These are phyloP conservation scores for Mastigias papua DNA, from an alignment of 30 jellyfish, hydroid and myxozoan genomes.

Conservation along the genomic window DNA sequence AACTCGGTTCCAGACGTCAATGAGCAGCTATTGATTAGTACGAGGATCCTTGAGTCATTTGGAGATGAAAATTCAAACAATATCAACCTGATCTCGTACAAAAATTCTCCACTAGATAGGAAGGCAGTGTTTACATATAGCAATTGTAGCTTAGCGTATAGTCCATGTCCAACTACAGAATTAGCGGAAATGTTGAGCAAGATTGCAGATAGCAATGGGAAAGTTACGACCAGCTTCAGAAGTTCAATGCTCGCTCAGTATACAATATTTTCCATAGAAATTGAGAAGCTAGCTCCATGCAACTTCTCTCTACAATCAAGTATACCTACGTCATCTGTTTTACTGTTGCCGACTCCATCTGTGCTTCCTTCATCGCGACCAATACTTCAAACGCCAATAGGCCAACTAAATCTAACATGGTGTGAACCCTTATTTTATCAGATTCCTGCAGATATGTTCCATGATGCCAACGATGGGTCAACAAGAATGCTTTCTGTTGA, in stretches of 20 bases:
- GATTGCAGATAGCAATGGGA: slow-evolving; percentile 24
- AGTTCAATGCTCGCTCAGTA: slow-evolving; percentile 76
- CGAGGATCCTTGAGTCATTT: slow-evolving; percentile 72
- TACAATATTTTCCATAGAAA: slow-evolving; percentile 1
- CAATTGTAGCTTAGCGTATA: slow-evolving; percentile 80
- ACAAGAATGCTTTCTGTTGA: slow-evolving; percentile 68
- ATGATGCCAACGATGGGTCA: slow-evolving; percentile 64
- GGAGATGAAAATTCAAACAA: slow-evolving; percentile 71
- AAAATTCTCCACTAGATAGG: slow-evolving; percentile 23
- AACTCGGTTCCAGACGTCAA: slow-evolving; percentile 79
- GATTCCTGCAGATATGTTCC: slow-evolving; percentile 57
- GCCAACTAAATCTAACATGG: slow-evolving; percentile 42
- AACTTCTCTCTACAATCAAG: slow-evolving; percentile 10
- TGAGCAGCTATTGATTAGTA: slow-evolving; percentile 79
- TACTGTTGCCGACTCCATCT: slow-evolving; percentile 40
- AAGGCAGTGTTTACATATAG: slow-evolving; percentile 70
- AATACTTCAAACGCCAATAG: slow-evolving; percentile 24
- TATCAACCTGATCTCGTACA: slow-evolving; percentile 62
- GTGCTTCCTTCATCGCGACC: slow-evolving; percentile 19
- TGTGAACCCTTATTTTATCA: slow-evolving; percentile 61
- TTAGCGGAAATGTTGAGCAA: slow-evolving; percentile 21
- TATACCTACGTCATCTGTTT: background rate
- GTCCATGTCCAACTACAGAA: slow-evolving; percentile 67
- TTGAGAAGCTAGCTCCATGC: slow-evolving; percentile 55
- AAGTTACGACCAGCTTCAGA: slow-evolving; percentile 29